These are phyloP conservation scores for Drosophila formosana DNA, from an alignment of 2,888 invertebrate genomes.

Conservation along the genomic window DNA sequence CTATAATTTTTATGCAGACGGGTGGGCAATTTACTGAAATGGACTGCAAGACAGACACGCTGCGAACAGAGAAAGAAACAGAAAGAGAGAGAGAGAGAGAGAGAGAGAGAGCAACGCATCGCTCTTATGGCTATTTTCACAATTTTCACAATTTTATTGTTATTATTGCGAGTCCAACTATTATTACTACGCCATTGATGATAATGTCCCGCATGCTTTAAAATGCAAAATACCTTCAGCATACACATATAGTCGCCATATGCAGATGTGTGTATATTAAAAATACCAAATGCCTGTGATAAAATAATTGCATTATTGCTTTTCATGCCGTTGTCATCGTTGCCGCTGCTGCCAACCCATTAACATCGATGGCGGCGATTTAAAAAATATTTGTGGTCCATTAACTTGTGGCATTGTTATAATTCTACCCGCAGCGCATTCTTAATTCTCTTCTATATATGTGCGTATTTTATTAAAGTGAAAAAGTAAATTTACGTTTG, in stretches of 20 bases:
- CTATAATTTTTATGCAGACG: slow-evolving; percentile 75
- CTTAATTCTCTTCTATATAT: slow-evolving; percentile 7
- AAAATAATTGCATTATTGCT: slow-evolving; percentile 69
- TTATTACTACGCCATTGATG: slow-evolving; percentile 55
- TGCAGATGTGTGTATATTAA: slow-evolving; percentile 25
- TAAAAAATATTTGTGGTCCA: slow-evolving; percentile 63
- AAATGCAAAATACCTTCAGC: slow-evolving; percentile 16
- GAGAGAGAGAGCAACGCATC: too few species aligned
- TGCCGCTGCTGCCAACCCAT: slow-evolving; percentile 19
- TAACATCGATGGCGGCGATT: slow-evolving; percentile 40
- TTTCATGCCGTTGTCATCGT: slow-evolving; percentile 36
- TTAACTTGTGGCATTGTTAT: slow-evolving; percentile 49
- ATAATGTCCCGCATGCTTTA: slow-evolving; percentile 30
- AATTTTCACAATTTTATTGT: slow-evolving; percentile 67
- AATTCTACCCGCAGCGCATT: slow-evolving; percentile 37
- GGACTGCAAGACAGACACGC: neutral
- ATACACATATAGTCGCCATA: slow-evolving; percentile 6
- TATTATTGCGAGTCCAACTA: slow-evolving; percentile 65
- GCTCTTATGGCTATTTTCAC: slow-evolving; percentile 64
- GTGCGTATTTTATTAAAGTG: slow-evolving; percentile 26
- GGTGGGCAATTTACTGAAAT: slow-evolving; percentile 51
- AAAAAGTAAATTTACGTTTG: slow-evolving; percentile 12
- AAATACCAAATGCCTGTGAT: slow-evolving; percentile 47
- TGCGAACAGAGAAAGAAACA: too few species aligned
- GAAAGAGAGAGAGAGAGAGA: too few species aligned